Evolutionary conservation across 1,140 invertebrate species (phyloP).

Genomic region (Berghia stephanieae): DNA sequence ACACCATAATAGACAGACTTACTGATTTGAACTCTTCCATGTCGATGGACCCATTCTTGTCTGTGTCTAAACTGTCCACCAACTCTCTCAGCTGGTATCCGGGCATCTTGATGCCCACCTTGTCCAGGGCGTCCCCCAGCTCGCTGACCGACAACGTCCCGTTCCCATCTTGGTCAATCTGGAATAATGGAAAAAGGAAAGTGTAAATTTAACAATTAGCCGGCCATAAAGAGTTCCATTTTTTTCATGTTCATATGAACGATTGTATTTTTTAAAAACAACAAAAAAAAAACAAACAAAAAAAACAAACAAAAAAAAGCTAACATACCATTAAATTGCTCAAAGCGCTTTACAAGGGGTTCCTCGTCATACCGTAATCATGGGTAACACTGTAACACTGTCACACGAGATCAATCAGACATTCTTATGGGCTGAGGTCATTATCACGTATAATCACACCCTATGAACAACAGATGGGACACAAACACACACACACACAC

Average conservation of each 20-base stretch:
- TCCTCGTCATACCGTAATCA: too few relatives aligned
- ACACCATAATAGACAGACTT: too few relatives aligned
- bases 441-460: too few relatives aligned
- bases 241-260: neutral
- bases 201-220: neutral
- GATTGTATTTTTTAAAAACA: neutral
- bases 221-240: neutral
- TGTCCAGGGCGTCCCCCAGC: conserved; percentile 87
- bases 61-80: conserved; percentile 82
- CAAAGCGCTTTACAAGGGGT: too few relatives aligned
- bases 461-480: neutral
- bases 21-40: conserved; percentile 86
- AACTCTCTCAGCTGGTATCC: conserved; percentile 91
- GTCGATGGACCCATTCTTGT: conserved; percentile 78
- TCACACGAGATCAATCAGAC: too few relatives aligned
- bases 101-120: conserved; percentile 91
- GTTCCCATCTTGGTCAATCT: conserved; percentile 92
- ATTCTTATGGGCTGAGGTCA: too few relatives aligned
- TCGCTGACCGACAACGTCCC: conserved; percentile 90
- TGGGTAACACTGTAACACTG: too few relatives aligned
- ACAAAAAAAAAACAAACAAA: neutral
- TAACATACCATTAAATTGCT: neutral
- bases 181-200: conserved; percentile 60
- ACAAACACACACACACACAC: neutral
- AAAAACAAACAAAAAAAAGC: neutral